Evolutionary conservation across 2,797 vertebrate genomes (phyloP).

Genomic region (Platalea minor): DNA sequence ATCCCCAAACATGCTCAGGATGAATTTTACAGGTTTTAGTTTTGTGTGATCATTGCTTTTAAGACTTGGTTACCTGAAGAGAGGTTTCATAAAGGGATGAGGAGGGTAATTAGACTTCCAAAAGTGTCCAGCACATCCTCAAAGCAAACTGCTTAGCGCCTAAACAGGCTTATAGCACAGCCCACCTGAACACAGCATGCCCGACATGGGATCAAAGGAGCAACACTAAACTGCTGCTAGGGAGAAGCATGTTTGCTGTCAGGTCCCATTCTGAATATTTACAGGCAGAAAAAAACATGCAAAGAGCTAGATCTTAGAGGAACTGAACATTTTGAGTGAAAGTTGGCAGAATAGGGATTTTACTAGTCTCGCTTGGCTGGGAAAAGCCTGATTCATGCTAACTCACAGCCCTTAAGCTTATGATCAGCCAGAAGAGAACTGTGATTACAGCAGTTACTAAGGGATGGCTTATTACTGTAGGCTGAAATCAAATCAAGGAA

Average conservation of each 20-base stretch:
- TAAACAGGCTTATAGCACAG: background rate
- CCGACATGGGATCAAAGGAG: accelerated
- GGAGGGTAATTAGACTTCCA: background rate
- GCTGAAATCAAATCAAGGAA: background rate
- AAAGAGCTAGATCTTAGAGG: background rate
- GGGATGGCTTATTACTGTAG: background rate
- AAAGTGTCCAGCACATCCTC: background rate
- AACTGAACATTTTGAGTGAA: background rate
- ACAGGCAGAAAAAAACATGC: background rate
- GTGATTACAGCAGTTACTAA: background rate
- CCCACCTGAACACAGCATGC: accelerated
- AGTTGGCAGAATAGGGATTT: background rate
- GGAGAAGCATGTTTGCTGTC: background rate
- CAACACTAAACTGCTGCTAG: background rate
- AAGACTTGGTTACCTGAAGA: background rate
- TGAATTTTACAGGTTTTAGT: background rate
- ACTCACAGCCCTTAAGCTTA: background rate
- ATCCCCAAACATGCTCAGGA: background rate
- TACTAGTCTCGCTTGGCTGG: background rate
- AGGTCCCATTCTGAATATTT: background rate
- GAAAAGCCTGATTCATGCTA: background rate
- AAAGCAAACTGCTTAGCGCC: background rate
- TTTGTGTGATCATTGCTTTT: background rate
- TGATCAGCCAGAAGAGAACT: background rate
- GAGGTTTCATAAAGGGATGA: background rate